Evolutionary conservation across 2,797 vertebrate species (phyloP), one percentile per base, ranked within the genome.

Genomic region (Pangasius djambal): DNA sequence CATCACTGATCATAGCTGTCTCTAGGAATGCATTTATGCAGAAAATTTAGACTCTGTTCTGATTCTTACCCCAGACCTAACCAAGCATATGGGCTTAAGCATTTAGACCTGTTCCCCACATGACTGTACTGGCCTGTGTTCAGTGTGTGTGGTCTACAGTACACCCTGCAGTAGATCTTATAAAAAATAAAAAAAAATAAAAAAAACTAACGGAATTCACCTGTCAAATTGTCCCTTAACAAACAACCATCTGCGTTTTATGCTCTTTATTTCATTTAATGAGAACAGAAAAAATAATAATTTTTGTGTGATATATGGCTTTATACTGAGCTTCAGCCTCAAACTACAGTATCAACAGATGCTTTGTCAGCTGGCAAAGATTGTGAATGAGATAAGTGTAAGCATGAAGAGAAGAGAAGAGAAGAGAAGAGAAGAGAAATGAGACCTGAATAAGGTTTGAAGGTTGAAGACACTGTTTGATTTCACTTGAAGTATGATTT

Each of bases 191-290:
- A 50, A n/a, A 50, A 77, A 77, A 15, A 6, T 0, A 44, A 44
- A 6, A n/a, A 48, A 44, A 48, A 7, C 6, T 13, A 31, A 9
- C 63, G 59, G 92, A 92, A 94, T 93, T 89, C 92, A 92, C 86
- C 77, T 90, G 78, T 88, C 78, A 92, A 94, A 95, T 92, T 90
- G 92, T 61, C 70, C 88, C 75, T 61, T 93, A 93, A 93, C 91
- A 90, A 91, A 91, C 88, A 79, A 90, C 89, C 90, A 92, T 93
- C 93, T 92, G 88, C 86, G 72, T 86, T 93, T 93, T 92, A 91
- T 94, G 91, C 87, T 89, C 74, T 91, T 91, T 85, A 90, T 86
- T 93, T 92, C 89, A 89, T 88, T 85, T 93, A 91, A 93, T 92
- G 92, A 93, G 91, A 70, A 89, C 88, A 88, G 85, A 91, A 89